phyloP scores from a whole-genome alignment of 2,888 invertebrate species.

The Oxytorus armatus region DNA sequence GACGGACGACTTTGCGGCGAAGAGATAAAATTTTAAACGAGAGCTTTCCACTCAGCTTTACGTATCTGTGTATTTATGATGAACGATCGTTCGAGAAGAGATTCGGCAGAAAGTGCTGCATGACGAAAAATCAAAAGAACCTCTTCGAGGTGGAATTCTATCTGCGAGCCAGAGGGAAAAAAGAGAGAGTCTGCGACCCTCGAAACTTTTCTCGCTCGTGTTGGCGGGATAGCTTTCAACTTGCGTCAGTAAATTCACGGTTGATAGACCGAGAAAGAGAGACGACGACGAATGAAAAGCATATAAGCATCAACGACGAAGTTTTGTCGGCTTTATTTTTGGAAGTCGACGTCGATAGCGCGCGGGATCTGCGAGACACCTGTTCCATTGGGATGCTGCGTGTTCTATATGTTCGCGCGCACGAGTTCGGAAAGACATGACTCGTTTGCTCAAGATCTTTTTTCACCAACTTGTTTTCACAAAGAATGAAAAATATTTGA shows the following conservation, averaged over 20 bases:
- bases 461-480: slow-evolving; percentile 18
- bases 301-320: slow-evolving; percentile 67
- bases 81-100: slow-evolving; percentile 31
- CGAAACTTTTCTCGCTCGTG: slow-evolving; percentile 20
- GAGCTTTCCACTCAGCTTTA: slow-evolving; percentile 27
- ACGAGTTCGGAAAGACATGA: slow-evolving; percentile 37
- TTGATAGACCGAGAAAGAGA: slow-evolving; percentile 20
- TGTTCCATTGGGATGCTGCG: slow-evolving; percentile 73
- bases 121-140: slow-evolving; percentile 13
- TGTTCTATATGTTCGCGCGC: neutral
- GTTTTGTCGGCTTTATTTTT: slow-evolving; percentile 76
- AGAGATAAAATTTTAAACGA: slow-evolving; percentile 1
- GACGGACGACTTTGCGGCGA: slow-evolving; percentile 15
- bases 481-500: neutral
- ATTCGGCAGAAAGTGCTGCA: slow-evolving; percentile 41
- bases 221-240: slow-evolving; percentile 61
- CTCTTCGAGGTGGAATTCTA: slow-evolving; percentile 7
- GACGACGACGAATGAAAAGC: slow-evolving; percentile 13
- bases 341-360: slow-evolving; percentile 77
- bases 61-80: slow-evolving; percentile 19
- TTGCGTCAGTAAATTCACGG: slow-evolving; percentile 68
- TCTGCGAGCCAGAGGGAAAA: neutral
- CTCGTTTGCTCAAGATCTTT: slow-evolving; percentile 41
- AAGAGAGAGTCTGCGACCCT: slow-evolving; percentile 16
- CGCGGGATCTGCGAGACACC: slow-evolving; percentile 78